These are phyloP conservation scores for Oncorhynchus masou DNA, from an alignment of 2,113 vertebrate genomes.

Conservation along the genomic window DNA sequence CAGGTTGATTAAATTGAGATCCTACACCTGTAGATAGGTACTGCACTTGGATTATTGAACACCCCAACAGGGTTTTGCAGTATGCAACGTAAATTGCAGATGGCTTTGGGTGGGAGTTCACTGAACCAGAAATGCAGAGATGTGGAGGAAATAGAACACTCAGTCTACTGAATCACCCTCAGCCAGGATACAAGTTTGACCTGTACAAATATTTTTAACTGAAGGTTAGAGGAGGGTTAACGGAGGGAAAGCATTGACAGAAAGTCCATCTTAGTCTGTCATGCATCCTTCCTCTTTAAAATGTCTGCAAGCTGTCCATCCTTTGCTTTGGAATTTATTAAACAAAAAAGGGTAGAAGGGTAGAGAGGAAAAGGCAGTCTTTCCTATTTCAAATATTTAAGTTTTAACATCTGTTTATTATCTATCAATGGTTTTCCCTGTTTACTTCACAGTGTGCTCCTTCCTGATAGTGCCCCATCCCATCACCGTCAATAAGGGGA, in stretches of 20 bases:
- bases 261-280: constrained; percentile 4
- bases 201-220: neutral
- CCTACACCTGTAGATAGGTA: too few species aligned
- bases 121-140: constrained; percentile 9
- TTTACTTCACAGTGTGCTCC: constrained; percentile 78
- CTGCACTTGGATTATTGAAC: constrained; percentile 8
- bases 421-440: constrained; percentile 46
- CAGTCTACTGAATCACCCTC: constrained; percentile 45
- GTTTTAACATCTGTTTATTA: constrained; percentile 33
- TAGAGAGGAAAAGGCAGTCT: constrained; percentile 31
- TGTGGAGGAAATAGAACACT: constrained; percentile 43
- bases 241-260: constrained; percentile 34
- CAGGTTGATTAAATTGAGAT: too few species aligned
- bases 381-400: neutral
- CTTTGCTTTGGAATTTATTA: constrained; percentile 1
- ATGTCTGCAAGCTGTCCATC: constrained; percentile 16
- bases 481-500: constrained; percentile 81
- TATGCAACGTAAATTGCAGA: constrained; percentile 7
- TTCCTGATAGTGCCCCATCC: constrained; percentile 48
- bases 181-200: too few species aligned
- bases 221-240: constrained; percentile 20
- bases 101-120: constrained; percentile 12
- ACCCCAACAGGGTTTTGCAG: constrained; percentile 33
- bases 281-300: constrained; percentile 26
- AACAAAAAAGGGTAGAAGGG: neutral